Base-by-base conservation (phyloP, 2,797 vertebrate species). In the Bovichtus variegatus region DNA sequence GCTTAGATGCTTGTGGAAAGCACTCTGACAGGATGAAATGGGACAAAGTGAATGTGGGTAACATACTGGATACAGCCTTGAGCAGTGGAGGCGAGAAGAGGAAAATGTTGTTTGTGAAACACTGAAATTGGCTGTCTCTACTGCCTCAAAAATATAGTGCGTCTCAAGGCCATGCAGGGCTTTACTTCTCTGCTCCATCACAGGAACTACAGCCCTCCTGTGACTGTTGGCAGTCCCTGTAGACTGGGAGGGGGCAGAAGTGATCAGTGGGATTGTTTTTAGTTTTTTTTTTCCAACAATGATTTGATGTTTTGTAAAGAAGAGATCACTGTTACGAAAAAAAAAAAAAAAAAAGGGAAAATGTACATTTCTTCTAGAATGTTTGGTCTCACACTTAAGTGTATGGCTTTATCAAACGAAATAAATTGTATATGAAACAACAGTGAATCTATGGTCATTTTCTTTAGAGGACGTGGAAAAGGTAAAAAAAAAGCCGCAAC, bases 341-440 rank as follows among this genome's bases (percentile, higher is more conserved):
- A 78, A 21, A 41, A 34, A 21, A 71, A 63, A 82, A 69, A 78
- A 21, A 41, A 23, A 36, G 10, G 87, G 68, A 88, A 79, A 71
- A 84, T 94, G 86, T 91, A 93, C 77, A 93, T 89, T 93, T 94
- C 88, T 92, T 92, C 80, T 84, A 87, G 79, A 90, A 91, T 92
- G 91, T 94, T 86, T 90, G 93, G 83, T 94, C 92, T 94, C 93
- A 92, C 89, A 81, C 83, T 9, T 92, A 89, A 88, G 84, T 94
- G 92, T 95, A 94, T 91, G 92, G 88, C 90, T 95, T 95, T 94
- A 94, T 93, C 89, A 92, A 92, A 93, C 84, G 27, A 87, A 94
- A 95, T 94, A 91, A 92, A 93, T 93, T 93, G 85, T 91, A 91
- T 90, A 93, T 87, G 74, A 92, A 93, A 86, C 61, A 64, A 64